Percentiles rank a stretch among this genome's conserved stretches.
phyloP scores from a whole-genome alignment of 2,113 vertebrate species.

The Morone saxatilis region DNA sequence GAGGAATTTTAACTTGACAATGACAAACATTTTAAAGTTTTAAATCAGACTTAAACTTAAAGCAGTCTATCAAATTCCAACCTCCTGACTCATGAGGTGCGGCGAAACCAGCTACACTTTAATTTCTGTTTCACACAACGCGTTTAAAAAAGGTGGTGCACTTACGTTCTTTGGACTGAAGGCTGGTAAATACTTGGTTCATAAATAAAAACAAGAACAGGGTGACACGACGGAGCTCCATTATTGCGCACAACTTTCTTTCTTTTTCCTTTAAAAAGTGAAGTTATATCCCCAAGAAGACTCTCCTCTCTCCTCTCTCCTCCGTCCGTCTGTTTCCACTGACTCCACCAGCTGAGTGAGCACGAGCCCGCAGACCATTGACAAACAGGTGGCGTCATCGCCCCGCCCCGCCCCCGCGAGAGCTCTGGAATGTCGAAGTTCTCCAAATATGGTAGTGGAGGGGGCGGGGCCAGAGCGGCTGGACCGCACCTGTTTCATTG shows the following conservation, averaged over 20 bases:
- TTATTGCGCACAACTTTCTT: conserved; percentile 55
- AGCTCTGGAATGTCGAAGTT: conserved; percentile 77
- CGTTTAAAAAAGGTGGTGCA: conserved; percentile 2
- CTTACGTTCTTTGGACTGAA: conserved; percentile 85
- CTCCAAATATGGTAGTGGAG: conserved; percentile 58
- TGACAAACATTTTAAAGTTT: not conserved
- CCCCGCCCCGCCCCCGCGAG: conserved; percentile 52
- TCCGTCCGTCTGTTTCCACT: conserved; percentile 24
- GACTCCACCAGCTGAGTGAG: conserved; percentile 35
- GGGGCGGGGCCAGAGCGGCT: conserved; percentile 52
- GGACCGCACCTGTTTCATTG: conserved; percentile 71
- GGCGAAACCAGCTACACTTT: not conserved
- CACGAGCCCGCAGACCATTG: conserved; percentile 74
- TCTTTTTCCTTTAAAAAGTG: not conserved
- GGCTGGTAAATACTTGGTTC: conserved; percentile 68
- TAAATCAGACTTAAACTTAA: conserved; percentile 30
- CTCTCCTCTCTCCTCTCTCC: conserved; percentile 3
- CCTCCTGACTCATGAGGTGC: conserved; percentile 54
- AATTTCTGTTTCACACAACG: not conserved
- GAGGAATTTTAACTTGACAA: not conserved
- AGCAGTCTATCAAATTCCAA: conserved; percentile 46
- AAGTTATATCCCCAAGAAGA: not conserved
- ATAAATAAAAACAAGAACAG: conserved; percentile 78
- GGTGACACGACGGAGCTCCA: conserved; percentile 75
- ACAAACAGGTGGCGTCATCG: conserved; percentile 79